Evolutionary conservation across 2,113 vertebrate genomes (phyloP), one percentile per base, ranked within the genome.

Genomic region (Pangasianodon gigas): DNA sequence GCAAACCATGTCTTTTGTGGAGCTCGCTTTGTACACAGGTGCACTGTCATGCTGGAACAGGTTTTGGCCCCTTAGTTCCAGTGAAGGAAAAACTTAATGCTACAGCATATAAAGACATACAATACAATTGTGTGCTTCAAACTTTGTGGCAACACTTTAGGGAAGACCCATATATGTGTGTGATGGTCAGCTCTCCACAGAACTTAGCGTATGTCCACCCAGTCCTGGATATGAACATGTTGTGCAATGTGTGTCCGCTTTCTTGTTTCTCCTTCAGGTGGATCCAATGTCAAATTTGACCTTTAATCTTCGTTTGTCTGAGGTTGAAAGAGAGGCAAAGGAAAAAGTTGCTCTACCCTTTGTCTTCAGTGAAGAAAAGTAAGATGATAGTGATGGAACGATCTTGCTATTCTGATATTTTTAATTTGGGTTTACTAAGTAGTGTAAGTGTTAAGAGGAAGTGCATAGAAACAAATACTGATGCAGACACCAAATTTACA

Each of bases 291-390:
- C 95, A 85, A 95, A 96, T 69, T 83, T 98, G 93, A 98, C 97
- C 13, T 98, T 98, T 92, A 98, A 97, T 92, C 96, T 97, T 29
- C 96, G 88, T 37, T 93, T 98, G n/a, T 97, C 97, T 2, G 94
- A 97, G 37, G 90, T 93, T 69, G 97, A 98, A 85, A 95, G 94
- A 3, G 91, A 96, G 87, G 96, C 96, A 52, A 97, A 94, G 92
- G 96, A 97, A 82, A 96, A 95, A 56, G 94, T 98, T 74, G 92
- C 96, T 3, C 96, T 98, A 44, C 97, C 97, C 0, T 98, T 97
- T 94, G 95, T 97, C 51, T 97, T 98, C 95, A 97, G 96, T 87
- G 94, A 96, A 90, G 96, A 97, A 91, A 97, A 97, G 97, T 97
- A 89, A 94, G 93, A 56, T 51, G 2, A 9, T 82, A 67, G 4